phyloP scores from a whole-genome alignment of 2,888 invertebrate genomes.

The Acronicta psi region DNA sequence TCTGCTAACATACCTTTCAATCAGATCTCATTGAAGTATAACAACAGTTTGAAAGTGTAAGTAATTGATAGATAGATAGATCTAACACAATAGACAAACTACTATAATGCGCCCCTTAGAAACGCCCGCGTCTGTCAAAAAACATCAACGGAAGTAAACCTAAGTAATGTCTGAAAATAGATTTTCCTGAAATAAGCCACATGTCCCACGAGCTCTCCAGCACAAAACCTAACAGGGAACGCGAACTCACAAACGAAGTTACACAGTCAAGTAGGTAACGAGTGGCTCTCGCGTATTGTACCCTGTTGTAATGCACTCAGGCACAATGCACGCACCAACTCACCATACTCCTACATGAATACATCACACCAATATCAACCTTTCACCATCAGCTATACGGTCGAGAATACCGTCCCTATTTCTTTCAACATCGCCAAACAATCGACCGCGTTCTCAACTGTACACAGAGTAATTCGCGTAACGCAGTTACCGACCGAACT shows the following conservation, averaged over 20 bases:
- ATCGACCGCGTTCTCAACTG: slow-evolving; percentile 41
- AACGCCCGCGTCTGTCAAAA: no score
- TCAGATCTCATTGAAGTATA: no score
- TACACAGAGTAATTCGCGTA: slow-evolving; percentile 67
- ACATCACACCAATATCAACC: slow-evolving; percentile 29
- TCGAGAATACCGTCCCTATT: slow-evolving; percentile 25
- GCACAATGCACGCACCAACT: slow-evolving; percentile 57
- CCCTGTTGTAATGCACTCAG: slow-evolving; percentile 68
- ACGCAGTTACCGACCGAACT: slow-evolving; percentile 80
- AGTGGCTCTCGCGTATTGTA: slow-evolving; percentile 81
- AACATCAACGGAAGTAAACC: no score
- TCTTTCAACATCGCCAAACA: slow-evolving; percentile 37
- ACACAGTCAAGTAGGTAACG: slow-evolving; percentile 88
- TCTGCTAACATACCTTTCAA: no score
- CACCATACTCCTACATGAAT: slow-evolving; percentile 34
- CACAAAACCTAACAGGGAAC: slow-evolving; percentile 55
- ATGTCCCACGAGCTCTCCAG: slow-evolving; percentile 59
- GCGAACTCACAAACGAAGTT: slow-evolving; percentile 85
- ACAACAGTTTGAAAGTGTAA: no score
- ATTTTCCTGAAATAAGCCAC: neutral
- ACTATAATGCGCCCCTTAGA: no score
- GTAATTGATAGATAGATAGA: no score
- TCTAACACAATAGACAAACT: no score
- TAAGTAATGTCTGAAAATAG: no score
- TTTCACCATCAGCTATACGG: slow-evolving; percentile 12